Evolutionary conservation across 2,113 vertebrate species (phyloP), one percentile per base, ranked within the genome.

Genomic region (Colaptes auratus): DNA sequence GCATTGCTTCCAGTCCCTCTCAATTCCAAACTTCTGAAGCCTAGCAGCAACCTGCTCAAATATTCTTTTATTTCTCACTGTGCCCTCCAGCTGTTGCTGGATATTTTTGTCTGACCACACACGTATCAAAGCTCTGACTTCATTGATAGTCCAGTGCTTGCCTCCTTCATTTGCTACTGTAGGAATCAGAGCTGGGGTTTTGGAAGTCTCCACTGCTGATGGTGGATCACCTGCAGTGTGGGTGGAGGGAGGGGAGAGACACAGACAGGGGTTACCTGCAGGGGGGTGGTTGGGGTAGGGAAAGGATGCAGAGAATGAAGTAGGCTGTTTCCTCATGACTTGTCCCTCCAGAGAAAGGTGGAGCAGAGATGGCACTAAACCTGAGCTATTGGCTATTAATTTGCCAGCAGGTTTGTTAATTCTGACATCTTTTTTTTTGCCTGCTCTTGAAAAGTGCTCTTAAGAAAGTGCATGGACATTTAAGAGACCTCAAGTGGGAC

Each of bases 1-100:
- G 86, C 99, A 99, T 65, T 99, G 98, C 86, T 98, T 99, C 99
- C 98, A 99, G 97, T 99, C 98, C 93, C 99, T 98, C 24, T 99
- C 97, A 94, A 98, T 98, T 59, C 99, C 98, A 3, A 97, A 98
- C 90, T 97, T 97, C 42, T 98, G 98, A 96, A 99, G 98, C 79
- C 98, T 98, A 36, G 96, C 96, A 58, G 98, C 98, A 97, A 98
- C 98, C 92, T 99, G 98, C 87, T 99, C 98, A 98, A 99, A 99
- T 97, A 99, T 98, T 86, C 97, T 98, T 97, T 99, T 99, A 97
- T 99, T 99, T 92, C 98, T 98, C 24, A 98, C 97, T 15, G 98
- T 98, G 77, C 98, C 98, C 81, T 98, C 98, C 52, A 99, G 96
- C 94, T 98, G 98, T 61, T 98, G 97, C 58, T 98, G 98, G 69